Conservation (phyloP, 1,140 invertebrate species). For the Tribolium madens region DNA sequence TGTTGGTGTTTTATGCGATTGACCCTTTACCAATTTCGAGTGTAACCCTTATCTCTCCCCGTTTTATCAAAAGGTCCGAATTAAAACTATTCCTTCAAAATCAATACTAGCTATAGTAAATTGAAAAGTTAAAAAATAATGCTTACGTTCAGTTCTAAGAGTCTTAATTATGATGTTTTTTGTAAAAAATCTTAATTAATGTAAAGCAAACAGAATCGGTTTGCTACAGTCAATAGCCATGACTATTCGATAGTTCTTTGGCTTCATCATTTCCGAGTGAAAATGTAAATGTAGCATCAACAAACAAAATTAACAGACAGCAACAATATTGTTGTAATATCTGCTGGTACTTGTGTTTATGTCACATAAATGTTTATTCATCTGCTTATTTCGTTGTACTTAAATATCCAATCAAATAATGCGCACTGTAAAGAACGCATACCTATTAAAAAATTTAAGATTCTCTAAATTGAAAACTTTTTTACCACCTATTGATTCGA, state of each 20-base stretch:
- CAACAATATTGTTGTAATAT: conserved; percentile 22
- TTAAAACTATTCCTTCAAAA: not conserved
- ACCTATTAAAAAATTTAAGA: not conserved
- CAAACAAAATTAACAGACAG: conserved; percentile 19
- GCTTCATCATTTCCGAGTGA: conserved; percentile 27
- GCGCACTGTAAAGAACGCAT: not conserved
- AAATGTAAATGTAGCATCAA: conserved; percentile 17
- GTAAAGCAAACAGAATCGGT: conserved; percentile 14
- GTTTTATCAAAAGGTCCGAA: not conserved
- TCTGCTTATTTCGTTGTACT: not conserved
- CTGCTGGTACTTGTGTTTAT: conserved; percentile 13
- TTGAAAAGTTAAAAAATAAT: not conserved
- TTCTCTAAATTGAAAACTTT: not conserved
- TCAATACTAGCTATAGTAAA: not conserved
- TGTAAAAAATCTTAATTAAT: conserved; percentile 16
- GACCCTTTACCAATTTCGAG: not conserved
- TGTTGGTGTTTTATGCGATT: not conserved
- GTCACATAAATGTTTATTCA: conserved; percentile 22
- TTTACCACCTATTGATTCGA: not conserved
- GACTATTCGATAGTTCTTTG: conserved; percentile 18
- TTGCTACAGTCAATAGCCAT: not conserved
- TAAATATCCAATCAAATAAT: not conserved
- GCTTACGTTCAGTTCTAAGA: not conserved
- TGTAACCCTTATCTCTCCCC: not conserved
- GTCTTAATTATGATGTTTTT: not conserved